Evolutionary conservation across 2,797 vertebrate species (phyloP), one percentile per base, ranked within the genome.

Genomic region (Arnoldichthys spilopterus): DNA sequence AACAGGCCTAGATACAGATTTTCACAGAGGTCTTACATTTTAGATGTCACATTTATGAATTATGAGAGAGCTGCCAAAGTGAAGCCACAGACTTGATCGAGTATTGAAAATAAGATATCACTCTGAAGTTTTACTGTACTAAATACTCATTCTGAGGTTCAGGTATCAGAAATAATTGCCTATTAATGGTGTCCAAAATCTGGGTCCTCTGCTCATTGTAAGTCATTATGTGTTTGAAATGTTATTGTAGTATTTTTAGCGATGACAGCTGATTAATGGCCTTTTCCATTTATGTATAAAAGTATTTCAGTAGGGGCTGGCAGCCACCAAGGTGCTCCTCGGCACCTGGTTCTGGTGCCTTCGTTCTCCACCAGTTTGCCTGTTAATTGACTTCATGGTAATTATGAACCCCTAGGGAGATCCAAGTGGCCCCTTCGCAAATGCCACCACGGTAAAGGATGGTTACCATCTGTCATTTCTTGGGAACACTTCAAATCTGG

Each of bases 381-480:
- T 84, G 83, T 84, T 82, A 81, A 82, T 78, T 84, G 77, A 75
- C 74, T 86, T 77, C 78, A 26, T 69, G 53, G 85, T 86, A 84
- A 86, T 82, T 80, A 84, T 63, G 45, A 75, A 82, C 78, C 78
- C 56, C 73, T 70, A 49, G 75, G 74, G 74, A 80, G 78, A 83
- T 78, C 72, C 77, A 79, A 82, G 81, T 72, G 58, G 71, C 77
- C 78, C 66, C 58, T 66, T 79, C 20, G 51, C 77, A 82, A 86
- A 86, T 80, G 77, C 67, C 66, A 73, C 74, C 62, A 68, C 18
- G 32, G 81, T 83, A 82, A 80, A 84, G 70, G 77, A 78, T 77
- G 80, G 72, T 74, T 79, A 79, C 85, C 82, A 86, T 85, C 85
- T 85, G 87, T 83, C 84, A 80, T 82, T 76, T 74, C 75, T 68